A percentile compares a stretch with the other conserved stretches of the same genome.
These are phyloP conservation scores for Lophotis ruficrista DNA, from an alignment of 2,113 vertebrate species.

Conservation along the genomic window DNA sequence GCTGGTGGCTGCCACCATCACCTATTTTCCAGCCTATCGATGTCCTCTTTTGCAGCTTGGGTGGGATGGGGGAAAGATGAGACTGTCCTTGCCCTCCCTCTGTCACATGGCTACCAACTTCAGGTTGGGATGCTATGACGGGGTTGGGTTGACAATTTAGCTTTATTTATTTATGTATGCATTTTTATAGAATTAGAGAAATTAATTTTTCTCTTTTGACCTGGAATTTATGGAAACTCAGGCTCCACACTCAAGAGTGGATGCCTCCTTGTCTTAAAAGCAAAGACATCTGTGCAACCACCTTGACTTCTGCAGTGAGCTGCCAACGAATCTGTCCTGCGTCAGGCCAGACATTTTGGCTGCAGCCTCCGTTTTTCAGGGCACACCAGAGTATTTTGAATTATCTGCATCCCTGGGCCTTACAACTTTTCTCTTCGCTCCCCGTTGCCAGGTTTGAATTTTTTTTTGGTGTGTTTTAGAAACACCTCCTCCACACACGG, in stretches of 20 bases:
- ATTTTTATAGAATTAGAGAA: not conserved
- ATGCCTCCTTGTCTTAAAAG: not conserved
- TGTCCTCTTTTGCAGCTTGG: not conserved
- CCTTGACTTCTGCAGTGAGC: not conserved
- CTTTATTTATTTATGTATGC: not conserved
- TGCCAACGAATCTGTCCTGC: not conserved
- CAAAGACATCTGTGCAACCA: not conserved
- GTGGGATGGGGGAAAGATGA: not conserved
- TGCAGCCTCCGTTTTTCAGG: not conserved
- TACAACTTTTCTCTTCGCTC: not conserved
- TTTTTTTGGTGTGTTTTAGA: not conserved
- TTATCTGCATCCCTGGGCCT: not conserved
- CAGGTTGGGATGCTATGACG: not conserved
- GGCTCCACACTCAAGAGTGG: not conserved
- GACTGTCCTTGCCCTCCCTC: not conserved
- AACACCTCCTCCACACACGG: not conserved
- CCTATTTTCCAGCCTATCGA: not conserved
- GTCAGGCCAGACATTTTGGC: not conserved
- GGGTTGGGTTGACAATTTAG: not conserved
- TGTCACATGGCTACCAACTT: not conserved
- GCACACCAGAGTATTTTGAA: not conserved
- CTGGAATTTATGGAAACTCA: not conserved
- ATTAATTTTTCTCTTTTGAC: not conserved
- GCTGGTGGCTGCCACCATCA: not conserved
- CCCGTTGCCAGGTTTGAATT: accelerated